Evolutionary conservation across 1,140 invertebrate genomes (phyloP), one percentile per base, ranked within the genome.

Genomic region (Tetramorium alpestre): DNA sequence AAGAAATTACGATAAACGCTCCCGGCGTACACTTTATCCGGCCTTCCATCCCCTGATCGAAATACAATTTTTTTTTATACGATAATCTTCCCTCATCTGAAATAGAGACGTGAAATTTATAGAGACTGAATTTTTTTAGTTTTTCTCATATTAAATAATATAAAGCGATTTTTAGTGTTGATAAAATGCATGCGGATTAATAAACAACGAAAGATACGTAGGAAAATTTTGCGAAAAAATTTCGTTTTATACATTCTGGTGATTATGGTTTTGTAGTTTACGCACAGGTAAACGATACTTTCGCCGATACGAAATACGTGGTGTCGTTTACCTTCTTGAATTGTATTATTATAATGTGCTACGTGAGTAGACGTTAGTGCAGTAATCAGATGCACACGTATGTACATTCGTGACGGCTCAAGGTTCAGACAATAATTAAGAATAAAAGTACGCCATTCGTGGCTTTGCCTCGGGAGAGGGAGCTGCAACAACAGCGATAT

Each of bases 361-460:
- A 54, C 22, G 25, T 16, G 18, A 60, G 60, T 44, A 25, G 72
- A 75, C 25, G 51, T 56, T 58, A 41, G 33, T 33, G 25, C 76
- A 44, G 18, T 78, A 78, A 78, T 78, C 58, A 77, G 56, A 77
- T 77, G 58, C 75, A 44, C 28, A n/a, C 58, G 58, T 64, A 64
- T 47, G 58, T 65, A 75, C 51, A n/a, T 56, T 65, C 76, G 54
- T 49, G 76, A 65, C 58, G 76, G 58, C 58, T 78, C 58, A 78
- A 78, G 76, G 58, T 58, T 78, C 60, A 64, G 25, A 78, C 25
- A 65, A 77, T 77, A 77, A 78, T 78, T 78, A 78, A 78, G 76
- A 78, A 65, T 47, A 78, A 78, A 64, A 58, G 58, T 56, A 41
- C 28, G n/a, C 76, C 44, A 47, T 65, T 64, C 25, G 25, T 58